Conservation (phyloP, 2,888 invertebrate species). For the Uloborus plumipes region DNA sequence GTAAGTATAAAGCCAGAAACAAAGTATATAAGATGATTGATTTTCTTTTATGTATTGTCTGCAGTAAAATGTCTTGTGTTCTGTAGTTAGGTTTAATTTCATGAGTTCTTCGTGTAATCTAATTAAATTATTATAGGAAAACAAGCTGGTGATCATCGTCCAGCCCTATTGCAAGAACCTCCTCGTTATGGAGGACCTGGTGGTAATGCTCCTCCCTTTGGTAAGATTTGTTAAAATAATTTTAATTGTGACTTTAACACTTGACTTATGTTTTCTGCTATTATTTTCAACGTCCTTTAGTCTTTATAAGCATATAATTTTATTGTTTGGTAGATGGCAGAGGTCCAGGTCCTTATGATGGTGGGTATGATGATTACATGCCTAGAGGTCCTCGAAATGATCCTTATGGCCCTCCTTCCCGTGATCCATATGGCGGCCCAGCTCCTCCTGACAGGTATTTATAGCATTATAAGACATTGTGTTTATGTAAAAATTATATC, state of each 20-base stretch:
- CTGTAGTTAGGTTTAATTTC: no score
- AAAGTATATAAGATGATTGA: no score
- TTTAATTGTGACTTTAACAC: background rate
- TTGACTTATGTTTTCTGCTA: background rate
- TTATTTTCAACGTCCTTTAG: conserved; percentile 17
- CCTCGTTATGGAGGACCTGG: conserved; percentile 55
- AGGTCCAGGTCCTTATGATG: conserved; percentile 60
- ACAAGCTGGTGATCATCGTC: conserved; percentile 73
- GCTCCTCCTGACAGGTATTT: conserved; percentile 58
- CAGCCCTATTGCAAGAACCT: conserved; percentile 88
- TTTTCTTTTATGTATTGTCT: no score
- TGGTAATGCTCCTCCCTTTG: conserved; percentile 35
- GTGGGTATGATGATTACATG: conserved; percentile 66
- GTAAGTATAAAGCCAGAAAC: conserved; percentile 13
- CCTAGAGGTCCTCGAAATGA: conserved; percentile 47
- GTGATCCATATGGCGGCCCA: conserved; percentile 61
- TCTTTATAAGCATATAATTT: background rate
- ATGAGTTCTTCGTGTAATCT: no score
- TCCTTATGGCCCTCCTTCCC: conserved; percentile 51
- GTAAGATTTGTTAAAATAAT: conserved; percentile 11
- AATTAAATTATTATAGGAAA: conserved; percentile 46
- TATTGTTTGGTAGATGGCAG: conserved; percentile 22
- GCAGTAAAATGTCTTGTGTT: no score
- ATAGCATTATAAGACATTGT: background rate
- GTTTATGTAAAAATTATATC: no score